phyloP scores from a whole-genome alignment of 2,113 vertebrate species.

The Phasianus colchicus region DNA sequence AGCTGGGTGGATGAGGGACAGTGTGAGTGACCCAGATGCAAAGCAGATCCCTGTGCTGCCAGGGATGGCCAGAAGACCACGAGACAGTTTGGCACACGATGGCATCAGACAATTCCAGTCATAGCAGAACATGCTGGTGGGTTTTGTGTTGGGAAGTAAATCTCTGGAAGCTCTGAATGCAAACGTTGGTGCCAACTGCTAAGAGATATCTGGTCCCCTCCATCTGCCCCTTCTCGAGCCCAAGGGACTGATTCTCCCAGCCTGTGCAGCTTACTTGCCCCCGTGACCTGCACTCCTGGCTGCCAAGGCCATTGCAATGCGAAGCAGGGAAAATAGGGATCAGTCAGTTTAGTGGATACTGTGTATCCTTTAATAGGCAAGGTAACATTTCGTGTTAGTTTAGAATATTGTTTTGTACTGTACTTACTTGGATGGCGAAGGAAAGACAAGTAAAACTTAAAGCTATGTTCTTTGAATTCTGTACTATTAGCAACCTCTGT shows the following conservation, averaged over 20 bases:
- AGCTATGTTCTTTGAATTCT: slow-evolving; percentile 86
- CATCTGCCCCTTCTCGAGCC: not conserved
- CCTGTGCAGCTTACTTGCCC: slow-evolving; percentile 23
- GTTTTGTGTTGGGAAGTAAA: slow-evolving; percentile 28
- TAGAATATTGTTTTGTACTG: slow-evolving; percentile 96
- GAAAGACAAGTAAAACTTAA: slow-evolving; percentile 86
- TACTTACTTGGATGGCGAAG: slow-evolving; percentile 95
- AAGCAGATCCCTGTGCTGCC: not conserved
- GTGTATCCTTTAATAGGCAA: slow-evolving; percentile 98
- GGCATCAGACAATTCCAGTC: slow-evolving; percentile 69
- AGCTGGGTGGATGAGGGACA: not conserved
- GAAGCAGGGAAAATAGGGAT: slow-evolving; percentile 94
- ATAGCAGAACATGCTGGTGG: slow-evolving; percentile 32
- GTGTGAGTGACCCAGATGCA: not conserved
- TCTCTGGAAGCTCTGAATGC: slow-evolving; percentile 58
- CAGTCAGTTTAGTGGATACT: slow-evolving; percentile 96
- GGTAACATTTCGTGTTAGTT: slow-evolving; percentile 95
- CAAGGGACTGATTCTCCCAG: slow-evolving; percentile 46
- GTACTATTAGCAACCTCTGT: slow-evolving; percentile 92
- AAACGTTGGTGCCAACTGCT: slow-evolving; percentile 43
- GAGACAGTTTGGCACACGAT: not conserved
- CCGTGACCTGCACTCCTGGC: slow-evolving; percentile 77
- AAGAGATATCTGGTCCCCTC: slow-evolving; percentile 41
- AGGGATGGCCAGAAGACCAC: not conserved
- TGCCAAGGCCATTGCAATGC: slow-evolving; percentile 84